Evolutionary conservation across 2,888 invertebrate genomes (phyloP).

Genomic region (Yponomeuta evonymella): DNA sequence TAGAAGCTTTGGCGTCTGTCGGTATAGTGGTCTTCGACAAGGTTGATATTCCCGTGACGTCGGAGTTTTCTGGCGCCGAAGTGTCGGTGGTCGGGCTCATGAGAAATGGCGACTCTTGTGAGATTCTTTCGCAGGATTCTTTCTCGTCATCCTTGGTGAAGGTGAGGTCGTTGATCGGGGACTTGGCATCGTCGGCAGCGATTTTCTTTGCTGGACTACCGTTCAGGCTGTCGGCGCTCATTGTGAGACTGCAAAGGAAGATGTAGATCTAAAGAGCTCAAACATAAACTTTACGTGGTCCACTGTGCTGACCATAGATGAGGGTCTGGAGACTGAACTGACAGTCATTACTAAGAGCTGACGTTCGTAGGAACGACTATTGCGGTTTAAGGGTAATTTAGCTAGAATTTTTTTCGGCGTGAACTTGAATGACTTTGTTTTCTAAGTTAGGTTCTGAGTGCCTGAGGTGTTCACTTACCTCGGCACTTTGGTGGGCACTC

Average conservation of each 20-base stretch:
- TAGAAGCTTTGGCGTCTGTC: constrained; percentile 67
- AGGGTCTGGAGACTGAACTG: background rate
- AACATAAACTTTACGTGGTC: background rate
- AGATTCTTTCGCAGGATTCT: constrained; percentile 55
- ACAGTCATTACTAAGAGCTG: too few relatives aligned
- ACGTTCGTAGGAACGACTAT: too few relatives aligned
- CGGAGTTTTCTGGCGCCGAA: constrained; percentile 50
- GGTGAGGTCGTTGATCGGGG: constrained; percentile 53
- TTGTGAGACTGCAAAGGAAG: constrained; percentile 52
- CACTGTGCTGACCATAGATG: too few relatives aligned
- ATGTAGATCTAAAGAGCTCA: background rate
- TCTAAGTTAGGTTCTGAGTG: too few relatives aligned
- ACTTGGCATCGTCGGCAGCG: constrained; percentile 29
- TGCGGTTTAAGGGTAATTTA: too few relatives aligned
- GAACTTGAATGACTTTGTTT: background rate
- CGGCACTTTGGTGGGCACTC: too few relatives aligned
- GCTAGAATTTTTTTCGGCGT: background rate
- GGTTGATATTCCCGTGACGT: constrained; percentile 61
- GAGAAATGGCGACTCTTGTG: constrained; percentile 65
- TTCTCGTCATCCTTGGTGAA: constrained; percentile 54
- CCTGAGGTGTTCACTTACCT: too few relatives aligned
- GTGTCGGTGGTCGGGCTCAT: constrained; percentile 61
- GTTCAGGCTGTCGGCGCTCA: constrained; percentile 71
- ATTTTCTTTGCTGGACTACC: constrained; percentile 45
- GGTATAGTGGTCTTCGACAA: constrained; percentile 67